Evolutionary conservation across 2,797 vertebrate species (phyloP).

Genomic region (Sebastes kiyomatsui): DNA sequence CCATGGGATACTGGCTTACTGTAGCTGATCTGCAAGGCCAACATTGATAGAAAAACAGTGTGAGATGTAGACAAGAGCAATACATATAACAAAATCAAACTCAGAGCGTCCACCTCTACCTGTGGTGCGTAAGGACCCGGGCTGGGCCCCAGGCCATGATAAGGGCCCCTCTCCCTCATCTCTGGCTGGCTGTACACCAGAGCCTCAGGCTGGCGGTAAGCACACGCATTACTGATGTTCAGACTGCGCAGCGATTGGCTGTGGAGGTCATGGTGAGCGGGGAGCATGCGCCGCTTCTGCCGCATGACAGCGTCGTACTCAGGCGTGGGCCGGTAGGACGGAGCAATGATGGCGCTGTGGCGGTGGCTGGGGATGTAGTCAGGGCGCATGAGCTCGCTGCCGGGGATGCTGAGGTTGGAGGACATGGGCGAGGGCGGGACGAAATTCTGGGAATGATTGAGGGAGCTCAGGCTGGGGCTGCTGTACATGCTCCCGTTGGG

Average conservation of each 20-base stretch:
- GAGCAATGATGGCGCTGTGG: slow-evolving; percentile 95
- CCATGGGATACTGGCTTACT: slow-evolving; percentile 83
- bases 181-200: slow-evolving; percentile 97
- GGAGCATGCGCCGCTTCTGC: slow-evolving; percentile 88
- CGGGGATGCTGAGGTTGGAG: slow-evolving; percentile 94
- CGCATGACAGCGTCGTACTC: slow-evolving; percentile 97
- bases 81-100: background rate
- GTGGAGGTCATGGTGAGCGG: slow-evolving; percentile 85
- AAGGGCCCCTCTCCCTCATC: slow-evolving; percentile 90
- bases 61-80: background rate
- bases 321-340: slow-evolving; percentile 94
- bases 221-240: slow-evolving; percentile 92
- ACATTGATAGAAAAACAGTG: background rate
- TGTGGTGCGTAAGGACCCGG: slow-evolving; percentile 78
- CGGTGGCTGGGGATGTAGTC: slow-evolving; percentile 96
- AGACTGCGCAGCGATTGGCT: slow-evolving; percentile 96
- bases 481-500: slow-evolving; percentile 96
- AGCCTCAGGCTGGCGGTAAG: slow-evolving; percentile 91
- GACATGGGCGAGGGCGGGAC: slow-evolving; percentile 93
- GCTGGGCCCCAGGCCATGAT: slow-evolving; percentile 73
- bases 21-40: slow-evolving; percentile 80
- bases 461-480: slow-evolving; percentile 93
- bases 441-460: slow-evolving; percentile 93
- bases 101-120: slow-evolving; percentile 53
- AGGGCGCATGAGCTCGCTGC: slow-evolving; percentile 93